Evolutionary conservation across 2,113 vertebrate species (phyloP).

Genomic region (Benitochromis conjunctus): DNA sequence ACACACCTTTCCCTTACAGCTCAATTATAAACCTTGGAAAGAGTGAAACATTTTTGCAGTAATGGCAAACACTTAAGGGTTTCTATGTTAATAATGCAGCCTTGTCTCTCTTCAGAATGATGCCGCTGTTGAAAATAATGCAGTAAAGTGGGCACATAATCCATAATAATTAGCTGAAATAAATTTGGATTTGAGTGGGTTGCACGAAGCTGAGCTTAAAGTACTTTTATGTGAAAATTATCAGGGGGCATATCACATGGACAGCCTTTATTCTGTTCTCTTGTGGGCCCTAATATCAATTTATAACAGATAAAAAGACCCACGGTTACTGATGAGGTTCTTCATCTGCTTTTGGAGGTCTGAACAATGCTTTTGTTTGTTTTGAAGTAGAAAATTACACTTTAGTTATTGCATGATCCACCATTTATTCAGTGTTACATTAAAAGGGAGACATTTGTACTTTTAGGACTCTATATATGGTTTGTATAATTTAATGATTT

Average conservation of each 20-base stretch:
- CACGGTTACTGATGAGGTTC: not conserved
- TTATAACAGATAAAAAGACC: not conserved
- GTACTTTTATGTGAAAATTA: not conserved
- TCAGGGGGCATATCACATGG: not conserved
- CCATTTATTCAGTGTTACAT: not conserved
- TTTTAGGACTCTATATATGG: not conserved
- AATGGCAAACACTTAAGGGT: constrained; percentile 11
- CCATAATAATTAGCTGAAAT: constrained; percentile 1
- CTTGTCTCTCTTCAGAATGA: not conserved
- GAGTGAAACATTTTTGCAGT: not conserved
- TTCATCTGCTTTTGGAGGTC: not conserved
- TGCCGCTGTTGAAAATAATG: not conserved
- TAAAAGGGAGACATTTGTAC: not conserved
- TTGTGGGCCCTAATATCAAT: not conserved
- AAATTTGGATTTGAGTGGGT: not conserved
- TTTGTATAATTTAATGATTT: not conserved
- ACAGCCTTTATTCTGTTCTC: not conserved
- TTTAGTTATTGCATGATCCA: not conserved
- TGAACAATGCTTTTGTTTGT: not conserved
- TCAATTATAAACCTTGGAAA: constrained; percentile 42
- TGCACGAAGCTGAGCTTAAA: not conserved
- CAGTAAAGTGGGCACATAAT: not conserved
- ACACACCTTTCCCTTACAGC: constrained; percentile 39
- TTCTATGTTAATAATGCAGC: not conserved
- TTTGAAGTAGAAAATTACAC: not conserved